Evolutionary conservation across 1,140 invertebrate species (phyloP).

Genomic region (Coenobita brevimanus): DNA sequence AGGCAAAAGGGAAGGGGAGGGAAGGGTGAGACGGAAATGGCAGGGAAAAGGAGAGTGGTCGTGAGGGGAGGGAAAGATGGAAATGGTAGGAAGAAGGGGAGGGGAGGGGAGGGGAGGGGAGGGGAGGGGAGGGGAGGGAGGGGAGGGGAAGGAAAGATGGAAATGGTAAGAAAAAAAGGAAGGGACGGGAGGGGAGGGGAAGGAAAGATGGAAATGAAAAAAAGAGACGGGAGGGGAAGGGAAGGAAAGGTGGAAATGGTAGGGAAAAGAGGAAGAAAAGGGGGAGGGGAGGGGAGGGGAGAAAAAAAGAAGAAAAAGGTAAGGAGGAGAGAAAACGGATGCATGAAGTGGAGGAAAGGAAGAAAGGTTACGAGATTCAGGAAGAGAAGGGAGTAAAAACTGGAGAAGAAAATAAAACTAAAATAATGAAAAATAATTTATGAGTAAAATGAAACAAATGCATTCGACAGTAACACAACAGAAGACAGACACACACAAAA

Average conservation of each 20-base stretch:
- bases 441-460: not conserved
- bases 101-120: not conserved
- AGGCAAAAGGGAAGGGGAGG: too few relatives aligned
- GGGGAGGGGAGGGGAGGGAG: not conserved
- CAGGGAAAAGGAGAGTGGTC: not conserved
- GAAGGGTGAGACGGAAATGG: too few relatives aligned
- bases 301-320: not conserved
- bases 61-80: not conserved
- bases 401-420: not conserved
- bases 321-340: not conserved
- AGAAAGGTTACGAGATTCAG: not conserved
- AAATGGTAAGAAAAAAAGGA: not conserved
- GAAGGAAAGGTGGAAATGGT: too few relatives aligned
- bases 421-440: not conserved
- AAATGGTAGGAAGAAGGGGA: not conserved
- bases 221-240: too few relatives aligned
- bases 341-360: conserved; percentile 1
- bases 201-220: too few relatives aligned
- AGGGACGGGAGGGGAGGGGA: not conserved
- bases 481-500: too few relatives aligned
- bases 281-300: not conserved
- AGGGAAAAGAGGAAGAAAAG: not conserved
- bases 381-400: not conserved
- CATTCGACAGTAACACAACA: too few relatives aligned
- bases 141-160: not conserved